Evolutionary conservation across 1,140 invertebrate genomes (phyloP).

Genomic region (Leucophenga varia): DNA sequence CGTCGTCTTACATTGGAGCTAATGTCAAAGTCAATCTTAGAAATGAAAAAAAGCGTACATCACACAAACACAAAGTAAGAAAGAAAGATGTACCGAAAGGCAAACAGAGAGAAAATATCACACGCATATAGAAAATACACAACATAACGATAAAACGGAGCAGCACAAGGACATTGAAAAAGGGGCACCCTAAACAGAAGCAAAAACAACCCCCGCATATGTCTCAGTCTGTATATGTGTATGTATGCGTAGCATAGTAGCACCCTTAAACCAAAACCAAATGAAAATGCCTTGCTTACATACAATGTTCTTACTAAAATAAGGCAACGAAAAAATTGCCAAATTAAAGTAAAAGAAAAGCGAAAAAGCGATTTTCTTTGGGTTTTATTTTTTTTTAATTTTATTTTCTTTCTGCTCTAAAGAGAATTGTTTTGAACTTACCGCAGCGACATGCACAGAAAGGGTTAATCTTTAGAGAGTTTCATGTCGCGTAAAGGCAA

Average conservation of each 20-base stretch:
- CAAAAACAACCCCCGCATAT: slow-evolving; percentile 33
- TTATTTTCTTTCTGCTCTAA: neutral
- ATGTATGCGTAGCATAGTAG: neutral
- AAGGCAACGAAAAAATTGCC: slow-evolving; percentile 53
- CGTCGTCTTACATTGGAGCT: slow-evolving; percentile 30
- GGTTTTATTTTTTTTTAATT: slow-evolving; percentile 13
- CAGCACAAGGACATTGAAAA: slow-evolving; percentile 8
- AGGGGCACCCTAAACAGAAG: slow-evolving; percentile 13
- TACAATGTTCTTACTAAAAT: no score
- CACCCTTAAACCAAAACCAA: no score
- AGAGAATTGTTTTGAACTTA: no score
- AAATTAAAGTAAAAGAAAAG: slow-evolving; percentile 53
- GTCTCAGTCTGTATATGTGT: no score
- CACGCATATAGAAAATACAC: no score
- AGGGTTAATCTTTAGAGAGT: slow-evolving; percentile 39
- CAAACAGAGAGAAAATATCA: no score
- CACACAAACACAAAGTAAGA: no score
- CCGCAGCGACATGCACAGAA: neutral
- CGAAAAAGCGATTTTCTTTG: slow-evolving; percentile 48
- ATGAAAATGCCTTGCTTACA: no score
- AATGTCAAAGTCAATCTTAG: slow-evolving; percentile 54
- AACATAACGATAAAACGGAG: slow-evolving; percentile 28
- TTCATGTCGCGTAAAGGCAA: neutral
- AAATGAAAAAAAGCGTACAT: slow-evolving; percentile 47
- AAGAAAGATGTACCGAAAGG: no score